A percentile compares a stretch with the other conserved stretches of the same genome.
phyloP scores from a whole-genome alignment of 2,797 vertebrate genomes.

The Dallia pectoralis region DNA sequence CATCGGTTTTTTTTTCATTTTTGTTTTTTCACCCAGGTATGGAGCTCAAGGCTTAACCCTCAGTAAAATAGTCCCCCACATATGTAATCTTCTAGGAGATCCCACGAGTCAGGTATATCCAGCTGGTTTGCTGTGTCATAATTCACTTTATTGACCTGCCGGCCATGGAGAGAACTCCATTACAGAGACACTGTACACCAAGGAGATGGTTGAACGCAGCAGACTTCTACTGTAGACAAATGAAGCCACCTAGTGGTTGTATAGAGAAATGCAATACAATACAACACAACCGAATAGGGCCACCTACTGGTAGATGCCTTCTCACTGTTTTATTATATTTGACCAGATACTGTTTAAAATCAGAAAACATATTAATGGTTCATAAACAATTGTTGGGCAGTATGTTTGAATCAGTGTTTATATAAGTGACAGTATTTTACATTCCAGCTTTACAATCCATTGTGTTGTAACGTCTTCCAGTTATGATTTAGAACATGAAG shows the following conservation, averaged over 20 bases:
- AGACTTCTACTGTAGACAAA: not conserved
- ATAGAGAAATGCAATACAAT: too few relatives aligned
- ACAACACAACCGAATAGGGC: not conserved
- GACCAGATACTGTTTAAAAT: not conserved
- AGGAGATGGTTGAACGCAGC: not conserved
- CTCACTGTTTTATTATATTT: not conserved
- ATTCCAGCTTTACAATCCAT: not conserved
- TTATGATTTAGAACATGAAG: not conserved
- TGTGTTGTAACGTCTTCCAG: not conserved
- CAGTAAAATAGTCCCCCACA: constrained; percentile 98
- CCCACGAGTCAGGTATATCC: constrained; percentile 91
- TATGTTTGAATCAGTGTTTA: not conserved
- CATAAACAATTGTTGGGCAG: not conserved
- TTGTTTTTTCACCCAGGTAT: constrained; percentile 73
- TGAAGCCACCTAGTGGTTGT: constrained; percentile 28
- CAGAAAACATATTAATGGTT: not conserved
- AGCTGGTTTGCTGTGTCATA: constrained; percentile 14
- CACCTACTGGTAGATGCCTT: constrained; percentile 7
- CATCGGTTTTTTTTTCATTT: not conserved
- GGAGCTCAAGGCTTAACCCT: constrained; percentile 96
- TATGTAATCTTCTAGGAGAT: constrained; percentile 97
- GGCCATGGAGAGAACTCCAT: not conserved
- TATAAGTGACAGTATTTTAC: not conserved
- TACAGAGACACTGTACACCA: constrained; percentile 10
- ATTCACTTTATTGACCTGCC: not conserved